phyloP scores from a whole-genome alignment of 2,888 invertebrate species.

The Ceratothoa steindachneri region DNA sequence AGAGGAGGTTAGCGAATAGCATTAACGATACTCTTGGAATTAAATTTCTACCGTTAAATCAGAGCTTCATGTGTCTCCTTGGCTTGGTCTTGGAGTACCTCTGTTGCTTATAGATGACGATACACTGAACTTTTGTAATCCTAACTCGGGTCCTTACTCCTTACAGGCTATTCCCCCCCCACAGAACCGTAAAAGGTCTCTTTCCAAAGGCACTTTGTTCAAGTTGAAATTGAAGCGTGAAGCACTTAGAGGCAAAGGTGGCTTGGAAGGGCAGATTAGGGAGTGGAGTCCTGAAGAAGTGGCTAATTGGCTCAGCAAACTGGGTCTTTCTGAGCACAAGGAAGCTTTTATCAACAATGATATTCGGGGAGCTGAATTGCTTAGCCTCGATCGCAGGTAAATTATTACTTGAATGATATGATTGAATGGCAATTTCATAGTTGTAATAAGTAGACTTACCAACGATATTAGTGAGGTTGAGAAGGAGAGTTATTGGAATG shows the following conservation, averaged over 20 bases:
- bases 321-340: conserved; percentile 83
- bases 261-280: neutral
- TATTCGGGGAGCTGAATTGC: conserved; percentile 81
- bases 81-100: too few species aligned
- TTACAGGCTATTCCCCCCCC: conserved; percentile 20
- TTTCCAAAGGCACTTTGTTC: conserved; percentile 42
- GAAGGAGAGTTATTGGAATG: too few species aligned
- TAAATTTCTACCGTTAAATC: too few species aligned
- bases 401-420: neutral
- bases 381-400: conserved; percentile 72
- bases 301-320: conserved; percentile 79
- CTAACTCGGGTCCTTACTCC: too few species aligned
- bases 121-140: too few species aligned
- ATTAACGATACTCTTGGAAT: too few species aligned
- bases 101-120: too few species aligned
- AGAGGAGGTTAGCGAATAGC: conserved; percentile 51
- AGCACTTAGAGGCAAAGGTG: conserved; percentile 26
- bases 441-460: too few species aligned
- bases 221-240: conserved; percentile 38
- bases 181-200: conserved; percentile 35
- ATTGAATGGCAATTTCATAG: neutral
- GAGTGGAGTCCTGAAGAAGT: conserved; percentile 85
- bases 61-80: too few species aligned
- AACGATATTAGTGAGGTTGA: too few species aligned
- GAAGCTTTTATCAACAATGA: conserved; percentile 88